These are phyloP conservation scores for Scytalopus superciliaris DNA, from an alignment of 2,113 vertebrate genomes.

Conservation along the genomic window DNA sequence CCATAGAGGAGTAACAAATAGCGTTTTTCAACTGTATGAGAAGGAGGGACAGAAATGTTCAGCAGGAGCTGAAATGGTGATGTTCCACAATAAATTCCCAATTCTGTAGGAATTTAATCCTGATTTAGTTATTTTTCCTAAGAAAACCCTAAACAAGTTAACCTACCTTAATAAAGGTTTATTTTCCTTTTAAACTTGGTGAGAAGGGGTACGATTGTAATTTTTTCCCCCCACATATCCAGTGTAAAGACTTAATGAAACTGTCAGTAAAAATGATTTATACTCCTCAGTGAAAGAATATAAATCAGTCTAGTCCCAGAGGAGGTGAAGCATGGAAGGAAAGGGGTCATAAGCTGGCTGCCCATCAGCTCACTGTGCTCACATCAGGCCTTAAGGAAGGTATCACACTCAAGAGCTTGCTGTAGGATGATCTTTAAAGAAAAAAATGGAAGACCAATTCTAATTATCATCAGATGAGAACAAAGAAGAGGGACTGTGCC, in stretches of 20 bases:
- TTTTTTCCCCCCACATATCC: accelerated
- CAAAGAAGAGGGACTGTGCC: neutral
- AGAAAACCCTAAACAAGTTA: neutral
- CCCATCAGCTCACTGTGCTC: neutral
- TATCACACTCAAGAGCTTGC: neutral
- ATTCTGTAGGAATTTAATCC: neutral
- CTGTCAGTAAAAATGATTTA: neutral
- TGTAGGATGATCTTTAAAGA: neutral
- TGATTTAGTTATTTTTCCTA: neutral
- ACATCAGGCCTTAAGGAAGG: neutral
- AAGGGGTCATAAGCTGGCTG: neutral
- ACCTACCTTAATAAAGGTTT: neutral
- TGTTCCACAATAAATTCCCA: neutral
- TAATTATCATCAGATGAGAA: neutral
- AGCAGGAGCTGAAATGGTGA: neutral
- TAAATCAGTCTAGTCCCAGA: neutral
- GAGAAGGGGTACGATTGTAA: neutral
- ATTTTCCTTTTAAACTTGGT: neutral
- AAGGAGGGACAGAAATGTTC: neutral
- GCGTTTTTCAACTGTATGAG: neutral
- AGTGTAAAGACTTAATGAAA: neutral
- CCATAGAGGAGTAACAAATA: neutral
- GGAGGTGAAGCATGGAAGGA: neutral
- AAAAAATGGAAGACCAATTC: neutral
- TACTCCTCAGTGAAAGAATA: neutral